Evolutionary conservation across 2,797 vertebrate genomes (phyloP), one percentile per base, ranked within the genome.

Genomic region (Megalops cyprinoides): DNA sequence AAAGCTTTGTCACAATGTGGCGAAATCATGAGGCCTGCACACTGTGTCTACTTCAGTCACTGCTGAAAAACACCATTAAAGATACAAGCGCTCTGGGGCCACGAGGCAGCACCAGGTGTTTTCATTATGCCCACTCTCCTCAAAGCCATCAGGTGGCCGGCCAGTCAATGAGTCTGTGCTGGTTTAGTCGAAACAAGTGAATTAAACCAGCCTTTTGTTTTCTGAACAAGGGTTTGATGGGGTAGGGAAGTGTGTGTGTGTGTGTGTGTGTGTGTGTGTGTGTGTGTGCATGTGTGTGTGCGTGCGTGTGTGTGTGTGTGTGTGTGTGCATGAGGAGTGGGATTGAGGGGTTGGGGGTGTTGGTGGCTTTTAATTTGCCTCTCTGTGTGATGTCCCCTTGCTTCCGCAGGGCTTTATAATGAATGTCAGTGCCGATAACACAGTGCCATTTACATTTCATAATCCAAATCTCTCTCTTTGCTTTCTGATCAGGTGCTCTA

Each of bases 1-100:
- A 96, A 96, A 96, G 95, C 91, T 89, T 91, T 90, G 92, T 93
- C 92, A 93, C 92, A 92, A 91, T 94, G 69, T 88, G 89, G 92
- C 88, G 91, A 86, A 90, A 91, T 91, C 91, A 87, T 20, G 91
- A 90, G 91, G 91, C 92, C 86, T 49, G 75, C 77, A 79, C 93
- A 88, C 91, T 90, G 89, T 85, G 90, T 91, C 88, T 86, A 90
- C 93, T 93, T 90, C 91, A 91, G 93, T 91, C 90, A 89, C 87
- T 89, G 84, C 87, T 25, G 42, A 85, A 88, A 88, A 92, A 81
- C 82, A 48, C 78, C 71, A 81, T 93, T 85, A 94, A 91, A 94
- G 91, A 88, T 90, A 86, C 53, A 25, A 62, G 90, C 87, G 86
- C 89, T 92, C 87, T 88, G 89, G 88, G 87, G 84, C 89, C 87